These are phyloP conservation scores for Dendronephthya gigantea DNA, from an alignment of 64 coral and sea anemone species.

Conservation along the genomic window DNA sequence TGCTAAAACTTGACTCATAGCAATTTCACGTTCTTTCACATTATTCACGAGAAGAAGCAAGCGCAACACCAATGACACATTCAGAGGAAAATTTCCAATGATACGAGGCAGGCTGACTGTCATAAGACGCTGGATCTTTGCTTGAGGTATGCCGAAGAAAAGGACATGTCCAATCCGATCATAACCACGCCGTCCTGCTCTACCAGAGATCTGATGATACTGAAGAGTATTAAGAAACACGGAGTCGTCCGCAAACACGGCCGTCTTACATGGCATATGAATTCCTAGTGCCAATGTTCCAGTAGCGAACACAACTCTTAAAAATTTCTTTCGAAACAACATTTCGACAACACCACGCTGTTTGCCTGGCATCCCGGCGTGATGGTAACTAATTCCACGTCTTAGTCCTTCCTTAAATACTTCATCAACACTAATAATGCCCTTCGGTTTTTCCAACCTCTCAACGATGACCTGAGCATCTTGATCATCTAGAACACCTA, in stretches of 20 bases:
- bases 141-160: constrained; percentile 58
- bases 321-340: constrained; percentile 46
- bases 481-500: not conserved
- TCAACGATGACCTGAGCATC: constrained; percentile 12
- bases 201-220: constrained; percentile 58
- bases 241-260: constrained; percentile 54
- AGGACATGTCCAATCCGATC: constrained; percentile 58
- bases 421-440: not conserved
- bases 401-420: constrained; percentile 25
- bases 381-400: constrained; percentile 58
- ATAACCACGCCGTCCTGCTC: constrained; percentile 64
- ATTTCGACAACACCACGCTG: constrained; percentile 35
- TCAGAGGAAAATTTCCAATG: constrained; percentile 64
- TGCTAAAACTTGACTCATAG: constrained; percentile 30
- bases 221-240: constrained; percentile 49
- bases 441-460: not conserved
- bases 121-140: constrained; percentile 52
- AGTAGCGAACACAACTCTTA: constrained; percentile 56
- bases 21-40: not conserved
- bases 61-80: constrained; percentile 48
- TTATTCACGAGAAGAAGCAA: constrained; percentile 38
- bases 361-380: constrained; percentile 38
- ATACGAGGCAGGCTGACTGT: constrained; percentile 53
- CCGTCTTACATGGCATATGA: constrained; percentile 80
- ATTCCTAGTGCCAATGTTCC: constrained; percentile 55